Evolutionary conservation across 2,113 vertebrate genomes (phyloP), one percentile per base, ranked within the genome.

Genomic region (Rhadina sibilatrix): DNA sequence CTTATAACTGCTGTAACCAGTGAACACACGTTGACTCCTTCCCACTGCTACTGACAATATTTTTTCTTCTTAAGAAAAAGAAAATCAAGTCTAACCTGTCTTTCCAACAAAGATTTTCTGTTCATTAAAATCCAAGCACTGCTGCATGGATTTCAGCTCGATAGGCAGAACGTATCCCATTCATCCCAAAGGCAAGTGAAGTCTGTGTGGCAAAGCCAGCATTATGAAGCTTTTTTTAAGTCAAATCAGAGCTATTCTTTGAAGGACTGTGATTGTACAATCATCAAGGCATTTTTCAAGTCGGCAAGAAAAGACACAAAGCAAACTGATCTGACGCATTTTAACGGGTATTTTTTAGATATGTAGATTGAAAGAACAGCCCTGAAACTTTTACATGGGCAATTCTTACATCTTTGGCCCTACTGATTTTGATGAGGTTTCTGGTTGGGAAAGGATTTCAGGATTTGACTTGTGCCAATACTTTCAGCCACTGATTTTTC

Each of bases 81-180:
- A 27, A 82, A 84, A 94, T 92, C 91, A 56, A 92, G 96, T 95
- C 87, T 92, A 97, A 97, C 96, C 87, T 94, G 92, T 96, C 87
- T 90, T 93, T 94, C 84, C 72, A 83, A 95, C 79, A 90, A 93
- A 93, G 81, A 63, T 63, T 94, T 97, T 97, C 63, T 92, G 90
- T 91, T 97, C 79, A 79, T 95, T 95, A 93, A 94, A 93, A 91
- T 90, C 87, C 90, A 77, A 87, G 71, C 89, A 52, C 54, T 88
- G 70, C 79, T 89, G 69, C 54, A 52, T 60, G 81, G 60, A 75
- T 96, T 97, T 96, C 38, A 15, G 84, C 79, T 64, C 27, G 2
- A 95, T 80, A 95, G 79, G 27, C 59, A 91, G 65, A 92, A 94
- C 9, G 7, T 30, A 57, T 59, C 44, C 74, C 47, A 64, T 77